These are phyloP conservation scores for Trypoxylus dichotomus DNA, from an alignment of 1,140 invertebrate species.

Conservation along the genomic window DNA sequence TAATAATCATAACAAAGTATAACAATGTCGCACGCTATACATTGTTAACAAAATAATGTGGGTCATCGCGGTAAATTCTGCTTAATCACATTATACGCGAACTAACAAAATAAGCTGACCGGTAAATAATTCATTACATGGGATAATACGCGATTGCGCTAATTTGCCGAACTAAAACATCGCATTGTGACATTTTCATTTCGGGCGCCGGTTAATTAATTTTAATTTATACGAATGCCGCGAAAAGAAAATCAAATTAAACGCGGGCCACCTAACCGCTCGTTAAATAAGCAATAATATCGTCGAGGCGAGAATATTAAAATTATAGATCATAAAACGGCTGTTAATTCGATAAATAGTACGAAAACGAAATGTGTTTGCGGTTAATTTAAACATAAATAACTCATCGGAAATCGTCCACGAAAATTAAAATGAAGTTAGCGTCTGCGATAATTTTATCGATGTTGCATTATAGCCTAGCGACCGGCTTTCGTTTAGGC, in stretches of 20 bases:
- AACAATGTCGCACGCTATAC: background rate
- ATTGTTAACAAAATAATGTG: background rate
- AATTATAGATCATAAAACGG: background rate
- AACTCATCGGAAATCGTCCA: background rate
- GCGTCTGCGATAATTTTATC: background rate
- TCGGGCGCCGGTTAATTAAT: background rate
- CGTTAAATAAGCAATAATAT: slow-evolving; percentile 21
- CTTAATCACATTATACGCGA: slow-evolving; percentile 6
- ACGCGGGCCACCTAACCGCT: background rate
- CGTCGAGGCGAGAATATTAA: background rate
- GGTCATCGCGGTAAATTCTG: background rate
- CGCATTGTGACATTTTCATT: background rate
- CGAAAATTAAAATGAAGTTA: slow-evolving; percentile 15
- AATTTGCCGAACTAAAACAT: slow-evolving; percentile 11
- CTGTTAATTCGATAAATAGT: background rate
- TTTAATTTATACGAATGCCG: background rate
- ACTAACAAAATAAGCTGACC: slow-evolving; percentile 12
- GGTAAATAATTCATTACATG: slow-evolving; percentile 6
- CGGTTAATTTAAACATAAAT: slow-evolving; percentile 16
- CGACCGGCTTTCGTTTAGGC: background rate
- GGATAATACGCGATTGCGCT: background rate
- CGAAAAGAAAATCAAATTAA: slow-evolving; percentile 22
- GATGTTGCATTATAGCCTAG: background rate
- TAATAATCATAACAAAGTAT: background rate
- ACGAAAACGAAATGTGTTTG: background rate